Percentiles rank a stretch among this genome's conserved stretches.
These are phyloP conservation scores for Peromyscus californicus DNA, from an alignment of 2,113 vertebrate genomes.

Conservation along the genomic window DNA sequence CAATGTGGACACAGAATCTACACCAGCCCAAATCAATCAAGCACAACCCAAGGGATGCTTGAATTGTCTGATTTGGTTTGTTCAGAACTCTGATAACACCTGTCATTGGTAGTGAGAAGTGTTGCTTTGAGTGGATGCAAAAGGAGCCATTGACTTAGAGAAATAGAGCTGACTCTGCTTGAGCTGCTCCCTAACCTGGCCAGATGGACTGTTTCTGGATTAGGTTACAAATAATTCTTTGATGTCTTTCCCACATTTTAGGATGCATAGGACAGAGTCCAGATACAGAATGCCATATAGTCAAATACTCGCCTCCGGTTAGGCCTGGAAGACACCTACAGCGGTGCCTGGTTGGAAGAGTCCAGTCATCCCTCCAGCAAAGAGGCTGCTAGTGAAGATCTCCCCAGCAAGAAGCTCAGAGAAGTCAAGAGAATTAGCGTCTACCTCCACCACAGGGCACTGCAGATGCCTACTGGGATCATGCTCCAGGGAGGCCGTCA, in stretches of 20 bases:
- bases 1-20: not conserved
- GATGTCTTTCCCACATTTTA: not conserved
- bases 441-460: not conserved
- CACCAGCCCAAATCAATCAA: not conserved
- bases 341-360: accelerated
- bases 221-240: not conserved
- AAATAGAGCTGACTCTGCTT: not conserved
- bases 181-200: not conserved
- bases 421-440: not conserved
- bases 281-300: not conserved
- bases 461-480: not conserved
- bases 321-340: not conserved
- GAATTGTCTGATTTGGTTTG: not conserved
- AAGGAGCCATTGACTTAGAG: not conserved
- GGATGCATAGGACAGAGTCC: not conserved
- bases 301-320: not conserved
- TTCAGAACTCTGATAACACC: not conserved
- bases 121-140: not conserved
- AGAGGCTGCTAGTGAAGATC: not conserved
- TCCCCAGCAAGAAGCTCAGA: not conserved
- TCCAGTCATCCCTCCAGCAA: not conserved
- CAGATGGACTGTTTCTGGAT: not conserved
- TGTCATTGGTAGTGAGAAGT: not conserved
- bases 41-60: not conserved
- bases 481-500: not conserved